Evolutionary conservation across 2,888 invertebrate genomes (phyloP).

Genomic region (Ochlodes sylvanus): DNA sequence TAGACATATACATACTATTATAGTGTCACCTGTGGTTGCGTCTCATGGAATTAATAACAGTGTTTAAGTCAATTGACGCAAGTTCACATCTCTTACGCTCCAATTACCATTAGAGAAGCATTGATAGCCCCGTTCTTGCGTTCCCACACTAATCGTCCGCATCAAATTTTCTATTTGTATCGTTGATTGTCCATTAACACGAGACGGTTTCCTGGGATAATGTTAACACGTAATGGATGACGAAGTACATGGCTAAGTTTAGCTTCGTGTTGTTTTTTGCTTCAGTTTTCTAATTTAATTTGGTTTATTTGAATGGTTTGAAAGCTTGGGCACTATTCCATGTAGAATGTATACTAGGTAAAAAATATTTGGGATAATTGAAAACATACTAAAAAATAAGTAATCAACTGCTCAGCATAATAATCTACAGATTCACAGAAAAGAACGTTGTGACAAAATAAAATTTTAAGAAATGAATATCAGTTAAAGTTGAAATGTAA

Average conservation of each 20-base stretch:
- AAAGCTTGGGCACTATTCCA: too few relatives aligned
- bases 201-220: conserved; percentile 12
- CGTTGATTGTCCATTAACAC: conserved; percentile 21
- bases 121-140: conserved; percentile 23
- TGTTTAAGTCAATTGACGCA: conserved; percentile 6
- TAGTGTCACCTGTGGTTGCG: neutral
- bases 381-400: too few relatives aligned
- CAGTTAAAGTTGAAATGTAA: too few relatives aligned
- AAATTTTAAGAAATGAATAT: too few relatives aligned
- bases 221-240: conserved; percentile 4
- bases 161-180: conserved; percentile 8
- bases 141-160: conserved; percentile 18
- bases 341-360: too few relatives aligned
- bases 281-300: neutral
- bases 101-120: conserved; percentile 25
- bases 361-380: too few relatives aligned
- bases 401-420: too few relatives aligned
- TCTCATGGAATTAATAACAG: conserved; percentile 1
- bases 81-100: conserved; percentile 2
- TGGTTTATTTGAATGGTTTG: too few relatives aligned
- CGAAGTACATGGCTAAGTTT: neutral
- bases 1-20: neutral
- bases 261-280: neutral
- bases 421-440: too few relatives aligned
- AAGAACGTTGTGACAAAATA: too few relatives aligned